Evolutionary conservation across 2,888 invertebrate genomes (phyloP).

Genomic region (Acanthococcus lagerstroemiae): DNA sequence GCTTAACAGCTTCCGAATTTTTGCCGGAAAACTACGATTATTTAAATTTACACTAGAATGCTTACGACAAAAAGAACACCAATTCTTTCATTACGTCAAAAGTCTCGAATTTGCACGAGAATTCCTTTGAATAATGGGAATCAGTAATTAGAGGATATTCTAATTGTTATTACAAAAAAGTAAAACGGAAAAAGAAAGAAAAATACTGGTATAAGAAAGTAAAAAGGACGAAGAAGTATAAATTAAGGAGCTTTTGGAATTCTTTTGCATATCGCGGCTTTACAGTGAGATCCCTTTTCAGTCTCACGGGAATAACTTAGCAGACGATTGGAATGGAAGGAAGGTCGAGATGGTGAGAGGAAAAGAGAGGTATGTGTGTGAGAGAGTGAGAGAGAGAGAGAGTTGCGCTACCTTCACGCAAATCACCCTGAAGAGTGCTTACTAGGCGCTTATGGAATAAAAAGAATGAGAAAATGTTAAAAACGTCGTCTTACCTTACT

Average conservation of each 20-base stretch:
- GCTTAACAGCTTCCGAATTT: too few relatives aligned
- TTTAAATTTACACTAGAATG: too few relatives aligned
- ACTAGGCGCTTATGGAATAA: neutral
- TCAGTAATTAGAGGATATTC: slow-evolving; percentile 13
- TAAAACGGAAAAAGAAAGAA: neutral
- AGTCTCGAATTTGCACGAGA: too few relatives aligned
- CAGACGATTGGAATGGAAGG: slow-evolving; percentile 13
- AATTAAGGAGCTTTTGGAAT: slow-evolving; percentile 21
- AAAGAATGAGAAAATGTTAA: slow-evolving; percentile 26
- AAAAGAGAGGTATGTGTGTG: neutral
- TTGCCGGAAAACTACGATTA: too few relatives aligned
- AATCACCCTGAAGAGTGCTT: slow-evolving; percentile 21
- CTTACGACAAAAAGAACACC: too few relatives aligned
- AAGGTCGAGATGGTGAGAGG: neutral
- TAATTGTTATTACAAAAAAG: neutral
- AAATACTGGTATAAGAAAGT: neutral
- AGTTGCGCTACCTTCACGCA: too few relatives aligned
- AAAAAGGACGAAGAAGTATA: slow-evolving; percentile 13
- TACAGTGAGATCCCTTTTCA: slow-evolving; percentile 11
- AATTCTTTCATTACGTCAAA: too few relatives aligned
- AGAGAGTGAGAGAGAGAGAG: slow-evolving; percentile 1
- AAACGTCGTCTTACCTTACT: slow-evolving; percentile 22
- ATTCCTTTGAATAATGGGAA: slow-evolving; percentile 14
- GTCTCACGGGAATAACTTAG: slow-evolving; percentile 22
- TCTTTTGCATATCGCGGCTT: slow-evolving; percentile 17